Conservation (phyloP, 2,113 vertebrate genomes). For the Motacilla tschutschensis region DNA sequence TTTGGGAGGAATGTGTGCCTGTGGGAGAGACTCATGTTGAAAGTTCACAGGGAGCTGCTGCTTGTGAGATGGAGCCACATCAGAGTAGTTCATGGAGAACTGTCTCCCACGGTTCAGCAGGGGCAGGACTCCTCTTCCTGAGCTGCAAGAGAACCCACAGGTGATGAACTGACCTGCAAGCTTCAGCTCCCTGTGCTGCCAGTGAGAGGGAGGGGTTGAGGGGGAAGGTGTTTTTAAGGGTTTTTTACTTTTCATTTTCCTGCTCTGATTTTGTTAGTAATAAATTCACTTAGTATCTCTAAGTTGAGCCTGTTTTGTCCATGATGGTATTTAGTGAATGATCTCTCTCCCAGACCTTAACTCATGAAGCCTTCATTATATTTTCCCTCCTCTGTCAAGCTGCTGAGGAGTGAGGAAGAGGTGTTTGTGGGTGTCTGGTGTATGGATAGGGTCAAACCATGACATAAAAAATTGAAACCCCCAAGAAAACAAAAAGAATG, state of each 20-base stretch:
- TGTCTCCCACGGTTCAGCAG: neutral
- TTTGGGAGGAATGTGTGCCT: neutral
- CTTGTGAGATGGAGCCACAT: neutral
- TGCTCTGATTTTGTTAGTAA: neutral
- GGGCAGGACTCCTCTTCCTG: neutral
- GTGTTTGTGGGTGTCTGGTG: neutral
- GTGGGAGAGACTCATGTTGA: fast-evolving
- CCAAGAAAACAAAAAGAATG: neutral
- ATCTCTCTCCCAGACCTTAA: neutral
- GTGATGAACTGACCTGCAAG: neutral
- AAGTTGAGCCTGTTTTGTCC: neutral
- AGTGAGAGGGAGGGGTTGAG: fast-evolving
- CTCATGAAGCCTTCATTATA: neutral
- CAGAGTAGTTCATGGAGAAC: fast-evolving
- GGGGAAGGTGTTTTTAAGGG: neutral
- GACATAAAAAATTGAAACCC: neutral
- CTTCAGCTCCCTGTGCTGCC: neutral
- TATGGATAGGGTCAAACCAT: neutral
- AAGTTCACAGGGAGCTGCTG: neutral
- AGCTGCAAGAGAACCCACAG: fast-evolving
- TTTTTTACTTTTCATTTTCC: neutral
- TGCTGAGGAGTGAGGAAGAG: neutral
- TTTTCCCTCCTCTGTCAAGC: neutral
- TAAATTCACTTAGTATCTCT: neutral
- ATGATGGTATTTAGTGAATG: neutral